Evolutionary conservation across 2,797 vertebrate genomes (phyloP).

Genomic region (Chromis chromis): DNA sequence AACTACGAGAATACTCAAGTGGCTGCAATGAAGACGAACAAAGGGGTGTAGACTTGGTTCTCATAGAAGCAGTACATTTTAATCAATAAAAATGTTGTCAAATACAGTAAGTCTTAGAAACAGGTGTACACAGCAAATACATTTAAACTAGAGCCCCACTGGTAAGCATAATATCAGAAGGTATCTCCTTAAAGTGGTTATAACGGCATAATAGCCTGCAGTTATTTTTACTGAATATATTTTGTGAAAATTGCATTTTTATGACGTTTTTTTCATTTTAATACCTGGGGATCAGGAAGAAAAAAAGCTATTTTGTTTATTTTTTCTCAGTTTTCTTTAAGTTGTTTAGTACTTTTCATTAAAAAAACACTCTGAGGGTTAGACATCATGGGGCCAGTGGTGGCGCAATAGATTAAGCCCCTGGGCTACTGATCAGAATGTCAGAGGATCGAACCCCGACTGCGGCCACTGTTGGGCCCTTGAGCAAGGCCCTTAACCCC

Average conservation of each 20-base stretch:
- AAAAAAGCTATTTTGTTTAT: no score
- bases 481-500: no score
- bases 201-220: not conserved
- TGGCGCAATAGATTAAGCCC: no score
- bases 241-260: not conserved
- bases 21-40: not conserved
- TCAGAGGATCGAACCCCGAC: no score
- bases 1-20: no score
- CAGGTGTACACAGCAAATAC: not conserved
- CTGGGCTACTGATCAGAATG: no score
- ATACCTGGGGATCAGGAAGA: no score
- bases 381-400: no score
- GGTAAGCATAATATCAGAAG: not conserved
- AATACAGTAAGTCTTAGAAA: not conserved
- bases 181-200: not conserved
- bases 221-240: not conserved
- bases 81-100: not conserved
- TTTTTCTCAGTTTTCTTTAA: not conserved
- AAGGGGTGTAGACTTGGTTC: not conserved
- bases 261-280: no score
- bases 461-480: no score
- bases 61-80: not conserved
- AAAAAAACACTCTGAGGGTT: no score
- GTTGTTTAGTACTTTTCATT: not conserved
- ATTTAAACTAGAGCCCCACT: not conserved